phyloP scores from a whole-genome alignment of 2,888 invertebrate species.

The Drosophila lutescens region DNA sequence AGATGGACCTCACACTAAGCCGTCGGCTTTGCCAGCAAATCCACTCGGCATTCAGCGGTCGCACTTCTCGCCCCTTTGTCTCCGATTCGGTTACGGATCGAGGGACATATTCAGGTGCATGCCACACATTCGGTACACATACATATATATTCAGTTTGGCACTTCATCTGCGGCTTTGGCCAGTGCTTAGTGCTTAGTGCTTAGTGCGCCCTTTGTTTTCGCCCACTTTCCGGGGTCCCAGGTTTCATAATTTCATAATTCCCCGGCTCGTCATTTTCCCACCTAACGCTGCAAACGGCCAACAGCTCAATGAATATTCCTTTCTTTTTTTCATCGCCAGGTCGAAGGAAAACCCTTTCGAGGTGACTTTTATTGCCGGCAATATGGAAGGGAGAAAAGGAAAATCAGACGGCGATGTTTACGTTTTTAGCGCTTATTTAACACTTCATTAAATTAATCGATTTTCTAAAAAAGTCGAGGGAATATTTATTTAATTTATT shows the following conservation, averaged over 20 bases:
- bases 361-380: constrained; percentile 9
- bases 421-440: constrained; percentile 1
- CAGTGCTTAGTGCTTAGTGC: constrained; percentile 36
- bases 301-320: constrained; percentile 8
- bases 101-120: constrained; percentile 12
- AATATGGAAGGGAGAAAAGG: too few relatives aligned
- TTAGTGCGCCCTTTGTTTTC: constrained; percentile 36
- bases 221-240: constrained; percentile 10
- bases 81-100: constrained; percentile 36
- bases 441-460: constrained; percentile 3
- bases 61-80: constrained; percentile 60
- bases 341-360: constrained; percentile 20
- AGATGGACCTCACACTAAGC: constrained; percentile 55
- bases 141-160: constrained; percentile 8
- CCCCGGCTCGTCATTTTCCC: constrained; percentile 8
- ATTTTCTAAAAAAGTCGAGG: background rate
- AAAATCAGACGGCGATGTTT: background rate
- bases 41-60: constrained; percentile 29
- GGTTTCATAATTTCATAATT: constrained; percentile 2
- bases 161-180: constrained; percentile 41
- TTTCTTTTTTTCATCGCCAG: background rate
- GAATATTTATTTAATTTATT: too few relatives aligned
- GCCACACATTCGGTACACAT: too few relatives aligned
- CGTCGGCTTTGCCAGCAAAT: constrained; percentile 46
- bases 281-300: background rate